phyloP scores from a whole-genome alignment of 2,888 invertebrate genomes.

The Aromia moschata region DNA sequence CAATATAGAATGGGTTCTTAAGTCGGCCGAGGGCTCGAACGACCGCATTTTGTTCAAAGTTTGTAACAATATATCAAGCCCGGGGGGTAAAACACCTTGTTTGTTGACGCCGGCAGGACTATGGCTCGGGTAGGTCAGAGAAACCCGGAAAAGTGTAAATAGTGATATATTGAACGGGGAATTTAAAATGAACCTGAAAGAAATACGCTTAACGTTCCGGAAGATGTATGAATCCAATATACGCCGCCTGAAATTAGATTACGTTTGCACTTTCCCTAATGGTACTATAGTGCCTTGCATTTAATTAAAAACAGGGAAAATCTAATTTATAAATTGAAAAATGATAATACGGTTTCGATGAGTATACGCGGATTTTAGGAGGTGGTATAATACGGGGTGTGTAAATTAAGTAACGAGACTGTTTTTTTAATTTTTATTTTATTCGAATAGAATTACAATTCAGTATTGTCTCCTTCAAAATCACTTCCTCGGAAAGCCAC shows the following conservation, averaged over 20 bases:
- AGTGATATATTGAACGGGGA: slow-evolving; percentile 26
- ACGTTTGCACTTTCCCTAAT: slow-evolving; percentile 4
- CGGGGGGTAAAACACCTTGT: slow-evolving; percentile 16
- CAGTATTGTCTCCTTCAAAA: too few species aligned
- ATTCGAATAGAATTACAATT: too few species aligned
- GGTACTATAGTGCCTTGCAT: neutral
- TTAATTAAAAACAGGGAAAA: neutral
- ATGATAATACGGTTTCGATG: too few species aligned
- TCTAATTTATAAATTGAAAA: too few species aligned
- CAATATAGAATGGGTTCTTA: neutral
- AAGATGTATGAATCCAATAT: slow-evolving; percentile 27
- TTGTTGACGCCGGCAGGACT: slow-evolving; percentile 16
- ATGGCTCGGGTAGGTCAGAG: slow-evolving; percentile 19
- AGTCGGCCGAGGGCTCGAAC: slow-evolving; percentile 2
- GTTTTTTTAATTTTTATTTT: too few species aligned
- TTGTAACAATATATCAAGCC: slow-evolving; percentile 21
- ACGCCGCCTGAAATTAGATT: slow-evolving; percentile 7
- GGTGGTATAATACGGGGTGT: too few species aligned
- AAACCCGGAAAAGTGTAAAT: slow-evolving; percentile 23
- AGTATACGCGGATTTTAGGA: too few species aligned
- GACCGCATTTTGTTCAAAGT: slow-evolving; percentile 10
- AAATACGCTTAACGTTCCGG: slow-evolving; percentile 22
- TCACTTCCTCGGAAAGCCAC: too few species aligned
- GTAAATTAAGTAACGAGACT: too few species aligned
- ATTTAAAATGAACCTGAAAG: slow-evolving; percentile 25